Evolutionary conservation across 1,140 invertebrate genomes (phyloP).

Genomic region (Drosophila micromelanica): DNA sequence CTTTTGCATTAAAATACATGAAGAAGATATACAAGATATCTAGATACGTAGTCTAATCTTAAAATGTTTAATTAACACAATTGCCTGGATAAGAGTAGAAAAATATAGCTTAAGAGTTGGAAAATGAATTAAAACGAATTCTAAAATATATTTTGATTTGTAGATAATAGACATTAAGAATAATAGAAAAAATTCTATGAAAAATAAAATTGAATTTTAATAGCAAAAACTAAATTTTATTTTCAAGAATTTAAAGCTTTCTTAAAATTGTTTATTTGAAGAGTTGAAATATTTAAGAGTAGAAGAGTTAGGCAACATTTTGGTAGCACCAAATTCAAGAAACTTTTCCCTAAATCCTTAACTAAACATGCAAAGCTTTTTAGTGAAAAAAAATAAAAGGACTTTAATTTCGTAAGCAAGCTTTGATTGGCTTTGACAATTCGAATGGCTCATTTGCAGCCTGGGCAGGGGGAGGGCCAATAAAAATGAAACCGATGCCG

Average conservation of each 20-base stretch:
- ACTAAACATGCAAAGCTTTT: slow-evolving; percentile 14
- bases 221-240: too few relatives aligned
- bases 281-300: neutral
- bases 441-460: slow-evolving; percentile 3
- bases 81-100: too few relatives aligned
- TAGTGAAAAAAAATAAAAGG: slow-evolving; percentile 10
- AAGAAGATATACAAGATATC: neutral
- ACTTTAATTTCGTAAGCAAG: slow-evolving; percentile 19
- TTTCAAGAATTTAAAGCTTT: too few relatives aligned
- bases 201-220: too few relatives aligned
- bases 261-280: too few relatives aligned
- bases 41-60: neutral
- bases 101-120: too few relatives aligned
- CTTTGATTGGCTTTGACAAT: slow-evolving; percentile 38
- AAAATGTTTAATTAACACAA: neutral
- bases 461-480: slow-evolving; percentile 7
- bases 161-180: too few relatives aligned
- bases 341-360: neutral
- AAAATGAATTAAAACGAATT: too few relatives aligned
- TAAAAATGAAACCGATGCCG: slow-evolving; percentile 39
- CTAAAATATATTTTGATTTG: too few relatives aligned
- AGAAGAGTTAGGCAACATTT: too few relatives aligned
- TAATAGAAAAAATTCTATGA: too few relatives aligned
- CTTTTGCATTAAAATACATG: neutral
- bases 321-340: neutral